These are phyloP conservation scores for Lutjanus argentimaculatus DNA, from an alignment of 2,797 vertebrate genomes.

Conservation along the genomic window DNA sequence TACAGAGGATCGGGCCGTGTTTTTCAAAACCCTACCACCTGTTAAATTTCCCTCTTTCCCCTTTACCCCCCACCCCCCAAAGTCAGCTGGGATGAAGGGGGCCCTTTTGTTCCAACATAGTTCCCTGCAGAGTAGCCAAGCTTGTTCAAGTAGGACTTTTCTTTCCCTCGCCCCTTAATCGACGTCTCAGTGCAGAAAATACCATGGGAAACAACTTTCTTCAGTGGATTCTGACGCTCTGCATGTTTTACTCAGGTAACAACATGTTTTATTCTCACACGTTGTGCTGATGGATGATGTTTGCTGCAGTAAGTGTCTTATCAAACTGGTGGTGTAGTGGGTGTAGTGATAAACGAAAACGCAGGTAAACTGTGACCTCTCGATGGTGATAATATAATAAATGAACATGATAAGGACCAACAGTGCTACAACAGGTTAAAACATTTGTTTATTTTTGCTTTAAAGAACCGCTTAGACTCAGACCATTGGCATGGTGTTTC, in stretches of 20 bases:
- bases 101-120: conserved; percentile 86
- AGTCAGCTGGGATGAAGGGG: conserved; percentile 83
- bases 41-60: conserved; percentile 80
- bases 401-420: background rate
- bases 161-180: conserved; percentile 63
- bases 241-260: conserved; percentile 82
- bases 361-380: background rate
- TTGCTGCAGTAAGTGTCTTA: background rate
- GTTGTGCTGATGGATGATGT: conserved; percentile 4
- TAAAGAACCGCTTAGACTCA: background rate
- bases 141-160: conserved; percentile 83
- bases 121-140: conserved; percentile 87
- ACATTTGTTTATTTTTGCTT: background rate
- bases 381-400: background rate
- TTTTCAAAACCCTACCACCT: conserved; percentile 70
- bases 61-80: conserved; percentile 75
- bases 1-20: conserved; percentile 33
- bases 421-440: background rate
- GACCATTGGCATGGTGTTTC: background rate
- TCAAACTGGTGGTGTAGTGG: background rate
- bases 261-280: conserved; percentile 18
- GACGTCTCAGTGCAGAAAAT: conserved; percentile 74
- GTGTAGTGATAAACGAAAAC: background rate
- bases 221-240: conserved; percentile 74
- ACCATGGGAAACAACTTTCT: conserved; percentile 81